Base-by-base conservation (phyloP, 1,140 invertebrate species). In the Diabrotica undecimpunctata region DNA sequence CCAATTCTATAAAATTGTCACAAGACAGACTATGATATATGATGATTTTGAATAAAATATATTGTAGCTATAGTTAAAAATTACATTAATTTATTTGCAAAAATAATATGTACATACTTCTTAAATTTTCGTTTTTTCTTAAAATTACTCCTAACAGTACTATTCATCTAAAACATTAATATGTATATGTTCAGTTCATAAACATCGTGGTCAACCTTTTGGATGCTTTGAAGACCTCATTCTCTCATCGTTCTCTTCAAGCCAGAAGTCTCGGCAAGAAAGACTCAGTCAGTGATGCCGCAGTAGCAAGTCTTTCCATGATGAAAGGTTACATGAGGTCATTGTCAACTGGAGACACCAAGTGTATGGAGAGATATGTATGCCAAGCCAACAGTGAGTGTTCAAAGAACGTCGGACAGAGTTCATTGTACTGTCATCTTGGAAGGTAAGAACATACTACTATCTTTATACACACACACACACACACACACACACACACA, bases 371-470 rank as follows among this genome's bases (percentile, higher is more conserved):
- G 82, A 92, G 86, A 78, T 91, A 86, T 81, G 84, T 96, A 54
- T 96, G 94, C 75, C 91, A 95, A 73, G 93, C 93, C 4, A 95
- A 92, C 75, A 88, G 85, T 14, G 93, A 95, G 76, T 96, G 93
- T 77, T 84, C 90, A n/a, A 83, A 84, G 7, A 92, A 94, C 73
- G 88, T 92, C 59, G 91, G 91, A 70, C 87, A 88, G 66, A 91
- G 89, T 68, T 90, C 91, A 71, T 86, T 95, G 59, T 94, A 95
- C 85, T 95, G 94, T 74, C 92, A 95, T 82, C 82, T 96, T 70
- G 93, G 92, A 90, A 91, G 92, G 93, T 96, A 83, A 91, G 92
- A 89, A 25, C 1, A 25, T 4, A 25, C 46, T 62, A 57, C 57
- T 62, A 57, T n/a, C 5, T 52, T 56, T 39, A 55, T n/a, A n/a